Evolutionary conservation across 2,888 invertebrate species (phyloP), one percentile per base, ranked within the genome.

Genomic region (Cacoxenus indagator): DNA sequence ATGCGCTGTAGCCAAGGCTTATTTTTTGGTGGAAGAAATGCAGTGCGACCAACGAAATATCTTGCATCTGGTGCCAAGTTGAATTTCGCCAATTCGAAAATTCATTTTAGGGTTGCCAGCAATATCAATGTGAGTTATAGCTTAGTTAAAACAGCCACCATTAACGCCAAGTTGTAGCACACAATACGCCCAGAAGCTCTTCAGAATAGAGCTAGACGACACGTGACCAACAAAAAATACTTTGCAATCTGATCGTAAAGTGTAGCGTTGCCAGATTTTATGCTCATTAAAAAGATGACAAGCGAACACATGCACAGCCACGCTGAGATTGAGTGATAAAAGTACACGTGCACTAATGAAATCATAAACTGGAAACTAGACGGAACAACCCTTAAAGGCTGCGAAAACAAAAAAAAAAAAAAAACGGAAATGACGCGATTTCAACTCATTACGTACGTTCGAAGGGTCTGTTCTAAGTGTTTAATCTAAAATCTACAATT

Each of bases 271-370:
- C 17, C 57, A 65, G 17, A 55, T 45, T 55, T 82, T 81, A 75
- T 72, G 81, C 81, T 81, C 77, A 82, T 81, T 78, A 81, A 75
- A 68, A 51, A 65, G 72, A 76, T 78, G 79, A 84, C 82, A 81
- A 82, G 77, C 80, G 66, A 43, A 43, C n/a, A n/a, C n/a, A n/a
- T 19, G 51, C 17, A 51, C 51, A 19, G 14, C 43, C 6, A 14
- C 45, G 22, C n/a, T 24, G 22, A 9, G 81, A 80, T 78, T 51
- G 31, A 62, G 74, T 70, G 83, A 84, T 84, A 84, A 77, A 73
- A 77, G 75, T 75, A n/a, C 76, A 75, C 59, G 43, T 31, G 31
- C 65, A 1, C 31, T 67, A 67, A 67, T 67, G 66, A 67, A 67
- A 67, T 46, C 66, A 59, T 67, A 67, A 65, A 65, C 24, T 37